Evolutionary conservation across 2,888 invertebrate species (phyloP), one percentile per base, ranked within the genome.

Genomic region (Coenonympha glycerion): DNA sequence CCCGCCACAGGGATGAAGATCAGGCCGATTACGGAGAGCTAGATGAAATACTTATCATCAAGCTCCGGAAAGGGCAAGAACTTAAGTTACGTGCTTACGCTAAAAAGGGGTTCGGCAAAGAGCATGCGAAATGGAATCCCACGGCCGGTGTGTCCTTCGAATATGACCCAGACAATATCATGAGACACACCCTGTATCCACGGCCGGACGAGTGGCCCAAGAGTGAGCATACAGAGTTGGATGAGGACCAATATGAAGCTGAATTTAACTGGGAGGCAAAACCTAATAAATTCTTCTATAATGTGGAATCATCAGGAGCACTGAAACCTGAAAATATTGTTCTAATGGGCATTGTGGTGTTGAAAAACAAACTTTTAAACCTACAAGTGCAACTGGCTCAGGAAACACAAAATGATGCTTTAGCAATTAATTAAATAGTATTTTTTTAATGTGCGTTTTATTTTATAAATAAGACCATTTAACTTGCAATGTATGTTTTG

Each of bases 51-150:
- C 73, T 93, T 37, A 91, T 93, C 11, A 92, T 93, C 3, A 92
- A 93, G 68, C 74, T 92, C 52, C 89, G 92, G 41, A 92, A 92
- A 73, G 92, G 98, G 0, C 99, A 99, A 75, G 98, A 98, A 74
- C 78, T 99, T 31, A 98, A 97, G 75, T 85, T 99, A 51, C 89
- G 95, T 64, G 99, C 98, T 1, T 99, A 96, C 86, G 99, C 99
- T 0, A 97, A 98, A 68, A 99, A 99, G 87, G 91, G 91, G 6
- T 97, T 97, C 86, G 97, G 98, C 0, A 99, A 99, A 73, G 99
- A 99, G 75, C 99, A 99, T 86, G 99, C 99, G 0, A 99, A 99
- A 79, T 99, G 99, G 99, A 99, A 99, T 86, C 99, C 99, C 2
- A 99, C 99, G 0, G 96, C 96, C 42, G 98, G 98, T 34, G 98